Percentiles rank a stretch among this genome's conserved stretches.
phyloP scores from a whole-genome alignment of 2,888 invertebrate species.

The Aphodius granarius region DNA sequence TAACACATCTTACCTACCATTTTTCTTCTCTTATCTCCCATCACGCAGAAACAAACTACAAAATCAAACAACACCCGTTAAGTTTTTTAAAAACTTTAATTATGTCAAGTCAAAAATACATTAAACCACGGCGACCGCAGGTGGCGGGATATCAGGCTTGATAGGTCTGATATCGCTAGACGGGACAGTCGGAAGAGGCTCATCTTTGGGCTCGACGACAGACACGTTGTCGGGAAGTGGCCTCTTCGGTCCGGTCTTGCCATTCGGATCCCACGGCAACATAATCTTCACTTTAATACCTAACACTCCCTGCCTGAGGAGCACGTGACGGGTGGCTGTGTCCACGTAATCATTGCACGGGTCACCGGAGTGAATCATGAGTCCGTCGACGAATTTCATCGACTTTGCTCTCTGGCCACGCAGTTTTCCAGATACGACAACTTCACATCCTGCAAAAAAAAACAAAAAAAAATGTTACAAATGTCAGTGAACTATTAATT shows the following conservation, averaged over 20 bases:
- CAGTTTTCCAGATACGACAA: slow-evolving; percentile 98
- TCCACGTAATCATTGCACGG: slow-evolving; percentile 98
- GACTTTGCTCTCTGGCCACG: slow-evolving; percentile 99
- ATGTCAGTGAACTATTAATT: not conserved
- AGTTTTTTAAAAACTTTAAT: not conserved
- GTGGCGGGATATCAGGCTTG: slow-evolving; percentile 60
- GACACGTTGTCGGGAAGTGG: slow-evolving; percentile 97
- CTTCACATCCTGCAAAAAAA: slow-evolving; percentile 78
- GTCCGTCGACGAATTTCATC: slow-evolving; percentile 99
- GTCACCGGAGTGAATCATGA: slow-evolving; percentile 99
- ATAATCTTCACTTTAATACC: slow-evolving; percentile 94
- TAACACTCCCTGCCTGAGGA: slow-evolving; percentile 86
- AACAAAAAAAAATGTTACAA: too few relatives aligned
- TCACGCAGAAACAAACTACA: not conserved
- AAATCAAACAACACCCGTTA: not conserved
- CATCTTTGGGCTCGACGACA: slow-evolving; percentile 97
- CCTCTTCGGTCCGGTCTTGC: slow-evolving; percentile 96
- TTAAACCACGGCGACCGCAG: slow-evolving; percentile 47
- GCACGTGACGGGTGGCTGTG: slow-evolving; percentile 96
- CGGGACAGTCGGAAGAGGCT: slow-evolving; percentile 73
- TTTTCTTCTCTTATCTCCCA: not conserved
- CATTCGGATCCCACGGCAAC: slow-evolving; percentile 97
- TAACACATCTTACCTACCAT: not conserved
- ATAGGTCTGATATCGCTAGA: slow-evolving; percentile 75
- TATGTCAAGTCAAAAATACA: not conserved